Percentiles rank a stretch among this genome's conserved stretches.
These are phyloP conservation scores for Trinorchestia longiramus DNA, from an alignment of 1,140 invertebrate genomes.

Conservation along the genomic window DNA sequence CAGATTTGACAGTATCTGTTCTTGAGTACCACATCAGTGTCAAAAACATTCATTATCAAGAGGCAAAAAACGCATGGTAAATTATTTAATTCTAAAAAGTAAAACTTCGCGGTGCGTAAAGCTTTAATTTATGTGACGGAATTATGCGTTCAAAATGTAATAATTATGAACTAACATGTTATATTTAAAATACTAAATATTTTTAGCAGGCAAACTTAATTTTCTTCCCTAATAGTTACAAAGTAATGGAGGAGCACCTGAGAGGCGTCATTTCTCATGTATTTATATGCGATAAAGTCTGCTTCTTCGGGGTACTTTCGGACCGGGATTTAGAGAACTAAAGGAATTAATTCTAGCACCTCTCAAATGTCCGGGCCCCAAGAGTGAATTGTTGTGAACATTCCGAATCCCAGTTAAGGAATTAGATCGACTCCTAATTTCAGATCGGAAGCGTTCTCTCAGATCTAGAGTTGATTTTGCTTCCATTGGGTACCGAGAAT, in stretches of 20 bases:
- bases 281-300: slow-evolving; percentile 48
- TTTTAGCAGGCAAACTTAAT: background rate
- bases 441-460: slow-evolving; percentile 34
- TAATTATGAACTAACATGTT: background rate
- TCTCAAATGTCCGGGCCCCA: background rate
- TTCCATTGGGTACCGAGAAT: slow-evolving; percentile 12
- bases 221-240: background rate
- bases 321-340: slow-evolving; percentile 31
- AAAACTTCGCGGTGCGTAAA: background rate
- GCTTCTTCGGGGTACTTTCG: slow-evolving; percentile 50
- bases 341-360: slow-evolving; percentile 44
- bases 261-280: background rate
- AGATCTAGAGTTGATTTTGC: slow-evolving; percentile 40
- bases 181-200: background rate
- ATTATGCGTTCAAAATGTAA: background rate
- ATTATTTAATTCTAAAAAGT: background rate
- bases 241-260: background rate
- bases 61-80: background rate
- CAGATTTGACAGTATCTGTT: background rate
- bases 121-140: background rate
- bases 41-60: background rate
- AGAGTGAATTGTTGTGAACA: background rate
- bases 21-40: background rate
- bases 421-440: slow-evolving; percentile 25
- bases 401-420: slow-evolving; percentile 23